These are phyloP conservation scores for Brachypterus glaber DNA, from an alignment of 2,888 invertebrate species.

Conservation along the genomic window DNA sequence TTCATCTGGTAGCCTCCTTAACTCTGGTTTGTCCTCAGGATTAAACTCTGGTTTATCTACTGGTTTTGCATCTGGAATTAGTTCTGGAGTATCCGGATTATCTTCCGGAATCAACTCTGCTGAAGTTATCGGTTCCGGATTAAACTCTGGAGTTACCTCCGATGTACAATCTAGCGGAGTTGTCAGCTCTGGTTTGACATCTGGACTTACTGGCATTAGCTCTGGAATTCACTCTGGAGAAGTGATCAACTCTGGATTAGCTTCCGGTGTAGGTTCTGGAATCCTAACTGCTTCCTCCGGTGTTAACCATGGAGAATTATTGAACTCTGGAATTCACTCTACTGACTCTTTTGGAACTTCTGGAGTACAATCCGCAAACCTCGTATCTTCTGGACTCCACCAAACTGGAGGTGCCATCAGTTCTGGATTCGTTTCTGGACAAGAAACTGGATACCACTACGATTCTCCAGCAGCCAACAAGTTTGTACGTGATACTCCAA, in stretches of 20 bases:
- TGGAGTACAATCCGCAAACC: too few species aligned
- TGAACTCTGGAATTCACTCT: too few species aligned
- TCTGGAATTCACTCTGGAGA: slow-evolving; percentile 5
- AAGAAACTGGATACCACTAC: too few species aligned
- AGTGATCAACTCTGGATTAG: neutral
- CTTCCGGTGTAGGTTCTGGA: neutral
- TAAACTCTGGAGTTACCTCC: too few species aligned
- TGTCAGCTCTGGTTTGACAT: slow-evolving; percentile 3
- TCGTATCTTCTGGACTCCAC: too few species aligned
- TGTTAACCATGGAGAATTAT: neutral
- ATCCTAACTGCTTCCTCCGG: slow-evolving; percentile 1
- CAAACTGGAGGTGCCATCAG: too few species aligned
- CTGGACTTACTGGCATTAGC: slow-evolving; percentile 3
- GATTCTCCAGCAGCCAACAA: too few species aligned
- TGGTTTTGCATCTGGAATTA: slow-evolving; percentile 5
- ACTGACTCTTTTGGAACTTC: too few species aligned
- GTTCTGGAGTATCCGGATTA: neutral
- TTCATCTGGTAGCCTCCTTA: neutral
- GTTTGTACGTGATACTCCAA: too few species aligned
- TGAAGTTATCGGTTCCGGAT: neutral
- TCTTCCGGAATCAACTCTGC: neutral
- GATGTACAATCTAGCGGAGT: slow-evolving; percentile 5
- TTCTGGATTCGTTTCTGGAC: too few species aligned
- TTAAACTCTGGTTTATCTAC: too few species aligned
- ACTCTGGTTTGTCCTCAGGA: neutral